Evolutionary conservation across 2,888 invertebrate species (phyloP), one percentile per base, ranked within the genome.

Genomic region (Platycheirus rosarum): DNA sequence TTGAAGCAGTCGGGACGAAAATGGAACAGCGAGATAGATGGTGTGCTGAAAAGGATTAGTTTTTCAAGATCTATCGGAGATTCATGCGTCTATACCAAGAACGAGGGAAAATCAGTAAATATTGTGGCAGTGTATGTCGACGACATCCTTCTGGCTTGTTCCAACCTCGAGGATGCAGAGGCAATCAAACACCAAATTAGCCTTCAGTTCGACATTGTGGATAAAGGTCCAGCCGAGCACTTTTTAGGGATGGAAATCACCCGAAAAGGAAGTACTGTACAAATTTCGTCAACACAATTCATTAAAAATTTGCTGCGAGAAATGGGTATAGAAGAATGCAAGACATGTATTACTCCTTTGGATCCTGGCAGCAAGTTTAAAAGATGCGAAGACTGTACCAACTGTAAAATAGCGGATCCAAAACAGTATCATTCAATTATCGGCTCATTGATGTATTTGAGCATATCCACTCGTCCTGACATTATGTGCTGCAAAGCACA

Each of bases 401-500:
- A 76, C 1, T 70, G 75, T 60, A 16, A 9, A 7, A 62, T 11
- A 4, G 46, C 63, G 8, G 68, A 84, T n/a, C 1, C 37, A 18
- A 77, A 63, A 26, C 16, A 13, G 23, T 84, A 63, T 40, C 73
- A 8, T n/a, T n/a, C n/a, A n/a, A n/a, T n/a, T n/a, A n/a, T n/a
- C n/a, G n/a, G n/a, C n/a, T n/a, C n/a, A n/a, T 49, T 82, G 7
- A 78, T 65, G 69, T 74, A 78, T 48, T 20, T 84, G 9, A 55
- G n/a, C n/a, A n/a, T n/a, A n/a, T n/a, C n/a, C n/a, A n/a, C n/a
- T n/a, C n/a, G n/a, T n/a, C n/a, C n/a, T n/a, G n/a, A n/a, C n/a
- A n/a, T n/a, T n/a, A n/a, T n/a, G 16, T 40, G 78, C 71, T 26
- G 70, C 73, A 11, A 82, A 84, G 60, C 78, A 76, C 20, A n/a